Evolutionary conservation across 2,888 invertebrate species (phyloP).

Genomic region (Plusia festucae): DNA sequence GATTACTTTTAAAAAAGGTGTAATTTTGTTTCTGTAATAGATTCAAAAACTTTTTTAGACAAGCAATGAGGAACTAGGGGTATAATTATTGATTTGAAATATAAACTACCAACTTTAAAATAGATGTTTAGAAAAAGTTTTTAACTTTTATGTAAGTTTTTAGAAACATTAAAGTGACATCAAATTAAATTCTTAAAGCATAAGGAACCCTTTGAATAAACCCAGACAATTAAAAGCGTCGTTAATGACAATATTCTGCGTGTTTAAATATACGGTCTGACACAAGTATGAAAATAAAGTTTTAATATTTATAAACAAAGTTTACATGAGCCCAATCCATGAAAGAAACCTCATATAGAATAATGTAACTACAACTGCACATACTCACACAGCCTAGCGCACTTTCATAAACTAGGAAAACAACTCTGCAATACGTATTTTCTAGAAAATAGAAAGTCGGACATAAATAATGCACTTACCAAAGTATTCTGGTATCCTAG

Average conservation of each 20-base stretch:
- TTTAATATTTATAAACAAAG: slow-evolving; percentile 41
- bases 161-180: background rate
- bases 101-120: background rate
- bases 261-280: slow-evolving; percentile 10
- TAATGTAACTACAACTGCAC: slow-evolving; percentile 19
- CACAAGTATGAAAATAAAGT: slow-evolving; percentile 44
- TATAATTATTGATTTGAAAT: background rate
- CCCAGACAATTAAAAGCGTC: background rate
- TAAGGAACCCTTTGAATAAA: background rate
- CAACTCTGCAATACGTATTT: slow-evolving; percentile 50
- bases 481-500: slow-evolving; percentile 92
- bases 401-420: slow-evolving; percentile 49
- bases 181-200: background rate
- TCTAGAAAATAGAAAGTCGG: slow-evolving; percentile 79
- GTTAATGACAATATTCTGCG: slow-evolving; percentile 4
- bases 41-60: background rate
- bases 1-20: background rate
- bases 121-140: background rate
- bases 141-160: background rate
- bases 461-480: slow-evolving; percentile 87
- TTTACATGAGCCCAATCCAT: slow-evolving; percentile 27
- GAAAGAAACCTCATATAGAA: slow-evolving; percentile 32
- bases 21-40: background rate
- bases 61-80: background rate
- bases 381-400: slow-evolving; percentile 25